phyloP scores from a whole-genome alignment of 1,140 invertebrate species.

The Ganaspis sp. region DNA sequence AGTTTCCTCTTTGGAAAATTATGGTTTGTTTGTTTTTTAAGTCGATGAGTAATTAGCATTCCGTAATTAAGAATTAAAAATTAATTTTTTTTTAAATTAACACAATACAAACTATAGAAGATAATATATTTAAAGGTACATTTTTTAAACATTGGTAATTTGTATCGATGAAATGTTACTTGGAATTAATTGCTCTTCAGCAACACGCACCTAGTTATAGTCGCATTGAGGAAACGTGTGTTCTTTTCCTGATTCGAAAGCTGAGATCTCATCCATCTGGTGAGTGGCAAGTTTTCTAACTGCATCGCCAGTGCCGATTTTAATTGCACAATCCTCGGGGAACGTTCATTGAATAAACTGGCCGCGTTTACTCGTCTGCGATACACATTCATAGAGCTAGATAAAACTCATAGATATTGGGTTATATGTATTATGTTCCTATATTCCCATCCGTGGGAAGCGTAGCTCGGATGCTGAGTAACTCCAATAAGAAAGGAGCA shows the following conservation, averaged over 20 bases:
- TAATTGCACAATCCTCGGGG: constrained; percentile 53
- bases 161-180: not conserved
- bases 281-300: constrained; percentile 24
- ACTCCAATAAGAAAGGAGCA: not conserved
- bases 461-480: constrained; percentile 45
- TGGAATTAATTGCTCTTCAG: constrained; percentile 23
- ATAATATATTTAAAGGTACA: too few relatives aligned
- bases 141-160: not conserved
- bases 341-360: constrained; percentile 36
- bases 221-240: constrained; percentile 15
- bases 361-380: not conserved
- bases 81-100: too few relatives aligned
- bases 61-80: too few relatives aligned
- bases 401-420: constrained; percentile 24
- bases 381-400: constrained; percentile 25
- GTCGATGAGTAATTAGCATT: too few relatives aligned
- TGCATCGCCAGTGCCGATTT: constrained; percentile 42
- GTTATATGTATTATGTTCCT: constrained; percentile 22
- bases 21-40: too few relatives aligned
- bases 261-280: constrained; percentile 11
- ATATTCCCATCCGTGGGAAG: constrained; percentile 53
- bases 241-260: constrained; percentile 31
- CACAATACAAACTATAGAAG: too few relatives aligned
- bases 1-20: too few relatives aligned
- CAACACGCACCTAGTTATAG: not conserved